phyloP scores from a whole-genome alignment of 2,888 invertebrate species.

The Ganaspis brasiliensis region DNA sequence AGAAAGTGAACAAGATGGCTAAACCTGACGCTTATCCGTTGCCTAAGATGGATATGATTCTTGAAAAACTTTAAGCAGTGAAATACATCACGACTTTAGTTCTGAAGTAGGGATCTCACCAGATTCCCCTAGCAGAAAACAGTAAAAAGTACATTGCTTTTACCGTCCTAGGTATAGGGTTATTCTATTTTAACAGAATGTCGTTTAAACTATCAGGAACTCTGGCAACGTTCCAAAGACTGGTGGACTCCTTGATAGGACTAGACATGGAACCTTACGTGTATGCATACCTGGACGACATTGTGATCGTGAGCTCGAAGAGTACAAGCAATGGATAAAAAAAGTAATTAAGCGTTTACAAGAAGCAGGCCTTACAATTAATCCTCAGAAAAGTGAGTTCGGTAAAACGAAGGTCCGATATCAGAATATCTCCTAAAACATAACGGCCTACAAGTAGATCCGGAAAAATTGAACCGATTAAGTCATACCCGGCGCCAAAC shows the following conservation, averaged over 20 bases:
- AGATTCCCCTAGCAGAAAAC: too few species aligned
- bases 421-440: not conserved
- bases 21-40: not conserved
- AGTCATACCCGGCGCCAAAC: not conserved
- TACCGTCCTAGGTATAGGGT: too few species aligned
- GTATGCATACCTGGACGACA: slow-evolving; percentile 44
- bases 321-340: slow-evolving; percentile 5
- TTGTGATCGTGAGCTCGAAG: slow-evolving; percentile 38
- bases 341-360: not conserved
- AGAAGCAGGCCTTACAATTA: not conserved
- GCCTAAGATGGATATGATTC: too few species aligned
- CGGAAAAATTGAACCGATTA: not conserved
- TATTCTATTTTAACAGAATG: too few species aligned
- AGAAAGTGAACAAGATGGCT: not conserved
- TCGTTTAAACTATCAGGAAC: too few species aligned
- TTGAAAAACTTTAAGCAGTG: too few species aligned
- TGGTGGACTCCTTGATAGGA: not conserved
- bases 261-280: not conserved
- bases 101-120: too few species aligned
- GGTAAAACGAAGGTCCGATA: not conserved
- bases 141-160: too few species aligned
- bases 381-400: not conserved
- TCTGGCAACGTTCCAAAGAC: not conserved
- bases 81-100: too few species aligned
- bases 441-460: slow-evolving; percentile 2